Base-by-base conservation (phyloP, 2,888 invertebrate genomes). In the Drosophila flavopinicola region DNA sequence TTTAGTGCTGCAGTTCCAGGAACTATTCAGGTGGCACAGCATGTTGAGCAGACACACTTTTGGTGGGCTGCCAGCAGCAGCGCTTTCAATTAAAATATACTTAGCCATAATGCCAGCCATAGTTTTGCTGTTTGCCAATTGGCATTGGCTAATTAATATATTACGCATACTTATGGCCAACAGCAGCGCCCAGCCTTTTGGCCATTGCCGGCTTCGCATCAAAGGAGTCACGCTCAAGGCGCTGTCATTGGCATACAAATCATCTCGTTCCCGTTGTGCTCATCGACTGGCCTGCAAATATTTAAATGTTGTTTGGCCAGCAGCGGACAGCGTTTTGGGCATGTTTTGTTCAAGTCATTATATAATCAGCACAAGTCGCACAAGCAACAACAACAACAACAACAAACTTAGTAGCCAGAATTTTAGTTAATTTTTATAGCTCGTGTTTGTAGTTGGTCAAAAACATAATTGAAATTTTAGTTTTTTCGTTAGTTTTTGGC, bases 21-120 rank as follows among this genome's bases (percentile, higher is more conserved):
- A 87, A 85, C 87, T 85, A 85, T 85, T 85, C 84, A 87, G 84
- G 84, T 85, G 84, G 87, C 87, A 82, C 83, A 78, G 85, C 87
- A 73, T 82, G 72, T 76, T 68, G 58, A 53, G 58, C 67, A 80
- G 66, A 84, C 86, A 86, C 83, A 83, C 86, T 83, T 83, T 78
- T 83, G 83, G 71, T 85, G 83, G 85, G 70, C 83, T 58, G 57
- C 51, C 61, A 53, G 60, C 30, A 20, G 53, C 39, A n/a, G 69
- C 66, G 67, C 67, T 51, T 73, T 80, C 83, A 83, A 83, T 83
- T 83, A 86, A 84, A 83, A 67, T 77, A 69, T 75, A 68, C 71
- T 83, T 75, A 77, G 66, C 59, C 75, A 71, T 71, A 66, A 77
- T 10, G 54, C 52, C 41, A 57, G 10, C 25, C 35, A 6, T 33